A percentile compares a stretch with the other conserved stretches of the same genome.
Evolutionary conservation across 2,113 vertebrate species (phyloP).

Genomic region (Oryzias curvinotus): DNA sequence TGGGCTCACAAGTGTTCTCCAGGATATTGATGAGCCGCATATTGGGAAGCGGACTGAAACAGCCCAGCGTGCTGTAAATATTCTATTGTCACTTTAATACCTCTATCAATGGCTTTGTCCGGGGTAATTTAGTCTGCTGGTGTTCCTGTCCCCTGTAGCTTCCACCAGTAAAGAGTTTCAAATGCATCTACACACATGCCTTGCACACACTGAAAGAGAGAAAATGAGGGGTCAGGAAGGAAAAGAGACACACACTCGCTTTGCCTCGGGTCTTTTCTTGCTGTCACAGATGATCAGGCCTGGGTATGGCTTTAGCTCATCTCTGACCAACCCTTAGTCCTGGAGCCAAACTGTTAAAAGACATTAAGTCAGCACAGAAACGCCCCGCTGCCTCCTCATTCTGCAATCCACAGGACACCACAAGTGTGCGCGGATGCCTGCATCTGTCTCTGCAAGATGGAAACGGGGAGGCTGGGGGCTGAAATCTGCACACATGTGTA

Average conservation of each 20-base stretch:
- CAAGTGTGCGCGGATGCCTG: conserved; percentile 19
- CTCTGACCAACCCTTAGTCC: conserved; percentile 68
- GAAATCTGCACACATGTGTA: conserved; percentile 54
- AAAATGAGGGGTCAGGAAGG: conserved; percentile 54
- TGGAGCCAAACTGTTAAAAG: conserved; percentile 77
- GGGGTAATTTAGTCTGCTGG: conserved; percentile 57
- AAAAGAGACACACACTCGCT: conserved; percentile 29
- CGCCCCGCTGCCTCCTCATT: conserved; percentile 67
- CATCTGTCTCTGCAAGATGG: conserved; percentile 16
- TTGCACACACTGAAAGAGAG: conserved; percentile 49
- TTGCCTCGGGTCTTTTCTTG: conserved; percentile 63
- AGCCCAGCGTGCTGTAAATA: conserved; percentile 66
- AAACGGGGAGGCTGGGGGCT: conserved; percentile 43
- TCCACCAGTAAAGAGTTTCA: conserved; percentile 29
- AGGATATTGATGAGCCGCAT: conserved; percentile 68
- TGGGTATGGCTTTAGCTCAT: conserved; percentile 67
- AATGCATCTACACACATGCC: conserved; percentile 41
- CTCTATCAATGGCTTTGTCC: conserved; percentile 69
- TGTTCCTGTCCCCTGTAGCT: conserved; percentile 63
- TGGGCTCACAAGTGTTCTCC: conserved; percentile 53
- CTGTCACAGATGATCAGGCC: conserved; percentile 75
- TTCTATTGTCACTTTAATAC: conserved; percentile 74
- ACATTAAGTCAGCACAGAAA: conserved; percentile 77
- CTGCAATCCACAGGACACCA: conserved; percentile 64
- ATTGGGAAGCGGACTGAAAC: conserved; percentile 66